Evolutionary conservation across 2,113 vertebrate species (phyloP).

Genomic region (Corydoras maculifer): DNA sequence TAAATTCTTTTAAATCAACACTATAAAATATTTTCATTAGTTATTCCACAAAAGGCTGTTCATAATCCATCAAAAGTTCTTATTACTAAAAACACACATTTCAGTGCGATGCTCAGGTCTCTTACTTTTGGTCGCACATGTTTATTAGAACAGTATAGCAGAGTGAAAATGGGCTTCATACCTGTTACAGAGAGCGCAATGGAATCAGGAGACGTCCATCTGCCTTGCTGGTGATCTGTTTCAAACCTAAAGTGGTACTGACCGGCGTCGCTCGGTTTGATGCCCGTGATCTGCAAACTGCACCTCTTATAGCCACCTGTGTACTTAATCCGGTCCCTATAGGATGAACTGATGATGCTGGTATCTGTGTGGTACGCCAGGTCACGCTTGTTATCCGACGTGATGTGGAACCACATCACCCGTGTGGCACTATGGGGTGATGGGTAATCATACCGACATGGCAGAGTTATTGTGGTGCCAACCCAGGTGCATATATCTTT

Average conservation of each 20-base stretch:
- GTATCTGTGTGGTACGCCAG: slow-evolving; percentile 59
- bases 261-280: slow-evolving; percentile 63
- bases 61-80: no score
- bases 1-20: no score
- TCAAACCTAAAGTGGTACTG: slow-evolving; percentile 71
- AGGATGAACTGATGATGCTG: slow-evolving; percentile 58
- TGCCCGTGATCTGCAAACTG: slow-evolving; percentile 56
- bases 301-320: slow-evolving; percentile 52
- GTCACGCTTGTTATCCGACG: slow-evolving; percentile 57
- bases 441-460: slow-evolving; percentile 67
- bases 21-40: no score
- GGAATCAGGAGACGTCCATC: slow-evolving; percentile 66
- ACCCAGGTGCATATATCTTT: slow-evolving; percentile 68
- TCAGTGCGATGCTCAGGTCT: no score
- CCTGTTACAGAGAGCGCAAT: slow-evolving; percentile 63
- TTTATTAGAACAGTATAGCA: neutral
- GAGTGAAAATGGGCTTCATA: slow-evolving; percentile 9
- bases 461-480: slow-evolving; percentile 64
- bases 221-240: slow-evolving; percentile 61
- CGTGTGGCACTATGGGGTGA: slow-evolving; percentile 58
- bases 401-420: slow-evolving; percentile 70
- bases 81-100: no score
- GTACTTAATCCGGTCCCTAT: slow-evolving; percentile 53
- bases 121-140: neutral
- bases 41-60: no score